These are phyloP conservation scores for Eunapius fragilis DNA, from an alignment of 37 sponge, comb jelly and placozoan species.

Conservation along the genomic window DNA sequence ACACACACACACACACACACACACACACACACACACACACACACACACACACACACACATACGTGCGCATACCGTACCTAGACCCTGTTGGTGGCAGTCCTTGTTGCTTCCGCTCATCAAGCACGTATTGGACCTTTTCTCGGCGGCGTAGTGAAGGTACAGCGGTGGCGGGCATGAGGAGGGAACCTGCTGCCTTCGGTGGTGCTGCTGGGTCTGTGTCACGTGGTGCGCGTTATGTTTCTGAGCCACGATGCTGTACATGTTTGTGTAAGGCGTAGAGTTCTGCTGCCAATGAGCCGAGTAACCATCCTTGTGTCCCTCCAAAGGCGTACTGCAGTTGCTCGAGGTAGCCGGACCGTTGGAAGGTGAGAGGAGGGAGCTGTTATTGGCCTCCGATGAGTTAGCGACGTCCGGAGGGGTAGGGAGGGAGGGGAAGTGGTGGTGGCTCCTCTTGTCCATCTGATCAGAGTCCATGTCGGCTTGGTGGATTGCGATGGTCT, in stretches of 20 bases:
- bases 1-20: no score
- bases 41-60: conserved; percentile 14
- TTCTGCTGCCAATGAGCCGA: background rate
- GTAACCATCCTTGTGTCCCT: background rate
- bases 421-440: conserved; percentile 52
- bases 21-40: no score
- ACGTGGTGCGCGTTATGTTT: background rate
- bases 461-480: background rate
- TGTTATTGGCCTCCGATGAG: background rate
- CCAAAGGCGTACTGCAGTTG: background rate
- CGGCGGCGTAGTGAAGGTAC: background rate
- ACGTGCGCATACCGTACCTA: background rate
- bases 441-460: background rate
- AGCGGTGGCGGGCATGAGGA: background rate
- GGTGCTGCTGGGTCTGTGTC: background rate
- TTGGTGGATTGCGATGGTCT: conserved; percentile 6
- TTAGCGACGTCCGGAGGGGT: conserved; percentile 40
- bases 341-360: background rate
- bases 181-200: background rate
- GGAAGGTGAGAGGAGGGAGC: background rate
- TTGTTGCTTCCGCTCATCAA: background rate
- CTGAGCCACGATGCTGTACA: background rate
- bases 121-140: background rate
- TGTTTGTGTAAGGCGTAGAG: background rate
- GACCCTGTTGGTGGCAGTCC: background rate